Conservation (phyloP, 2,113 vertebrate species). For the Chlamydotis undulata region DNA sequence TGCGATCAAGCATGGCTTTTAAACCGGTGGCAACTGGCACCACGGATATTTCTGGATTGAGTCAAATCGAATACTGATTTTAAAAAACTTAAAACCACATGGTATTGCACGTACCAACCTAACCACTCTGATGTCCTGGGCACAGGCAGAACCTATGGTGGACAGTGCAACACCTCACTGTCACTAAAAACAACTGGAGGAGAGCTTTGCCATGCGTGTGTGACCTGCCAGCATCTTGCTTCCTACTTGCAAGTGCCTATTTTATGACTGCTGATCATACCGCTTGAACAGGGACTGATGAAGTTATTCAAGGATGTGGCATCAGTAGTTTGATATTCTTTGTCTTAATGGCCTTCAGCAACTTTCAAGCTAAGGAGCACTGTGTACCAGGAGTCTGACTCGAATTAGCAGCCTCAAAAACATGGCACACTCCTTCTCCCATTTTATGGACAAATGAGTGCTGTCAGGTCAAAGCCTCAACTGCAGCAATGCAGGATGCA, state of each 20-base stretch:
- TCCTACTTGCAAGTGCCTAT: not conserved
- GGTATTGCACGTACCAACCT: not conserved
- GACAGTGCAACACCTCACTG: not conserved
- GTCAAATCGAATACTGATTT: not conserved
- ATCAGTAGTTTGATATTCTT: not conserved
- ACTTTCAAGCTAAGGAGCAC: not conserved
- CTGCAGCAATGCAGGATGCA: not conserved
- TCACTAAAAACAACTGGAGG: not conserved
- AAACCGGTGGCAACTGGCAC: not conserved
- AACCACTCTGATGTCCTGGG: rapidly evolving
- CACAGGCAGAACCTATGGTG: not conserved
- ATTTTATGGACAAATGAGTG: not conserved
- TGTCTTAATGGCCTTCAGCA: not conserved
- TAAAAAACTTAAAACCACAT: not conserved
- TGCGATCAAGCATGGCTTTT: not conserved
- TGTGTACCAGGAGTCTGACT: not conserved
- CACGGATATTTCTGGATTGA: not conserved
- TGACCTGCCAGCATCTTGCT: not conserved
- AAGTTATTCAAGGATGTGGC: not conserved
- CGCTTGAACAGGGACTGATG: not conserved
- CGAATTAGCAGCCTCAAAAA: not conserved
- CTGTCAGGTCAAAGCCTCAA: not conserved
- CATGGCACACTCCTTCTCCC: not conserved
- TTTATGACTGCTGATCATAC: not conserved
- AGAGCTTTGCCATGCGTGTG: rapidly evolving